Percentiles rank a stretch among this genome's conserved stretches.
Conservation (phyloP, 53 echinoderm and acorn worm genomes). For the Echinarachnius parma region DNA sequence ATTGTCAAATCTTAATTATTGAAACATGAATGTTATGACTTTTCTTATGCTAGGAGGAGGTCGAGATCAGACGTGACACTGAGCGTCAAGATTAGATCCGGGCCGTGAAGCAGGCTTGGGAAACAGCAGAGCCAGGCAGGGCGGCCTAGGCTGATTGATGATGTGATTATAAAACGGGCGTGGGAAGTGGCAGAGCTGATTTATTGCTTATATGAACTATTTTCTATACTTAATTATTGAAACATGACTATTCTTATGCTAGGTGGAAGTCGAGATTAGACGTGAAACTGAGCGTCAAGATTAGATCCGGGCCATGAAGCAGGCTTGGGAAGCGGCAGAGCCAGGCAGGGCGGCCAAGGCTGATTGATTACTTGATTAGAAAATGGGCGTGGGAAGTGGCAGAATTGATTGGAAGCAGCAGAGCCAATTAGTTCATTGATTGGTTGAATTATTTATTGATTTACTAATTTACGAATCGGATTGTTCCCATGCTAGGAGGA, state of each 20-base stretch:
- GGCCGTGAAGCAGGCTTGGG: constrained; percentile 96
- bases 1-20: too few species aligned
- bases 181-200: too few species aligned
- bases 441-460: too few species aligned
- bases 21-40: too few species aligned
- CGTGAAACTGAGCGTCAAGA: constrained; percentile 79
- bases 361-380: too few species aligned
- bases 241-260: constrained; percentile 10
- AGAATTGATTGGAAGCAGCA: too few species aligned
- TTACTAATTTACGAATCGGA: not conserved
- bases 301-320: constrained; percentile 91
- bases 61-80: constrained; percentile 79
- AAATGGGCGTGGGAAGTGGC: too few species aligned
- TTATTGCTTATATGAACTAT: too few species aligned
- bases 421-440: not conserved
- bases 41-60: constrained; percentile 84
- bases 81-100: constrained; percentile 90
- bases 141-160: constrained; percentile 89
- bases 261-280: constrained; percentile 85
- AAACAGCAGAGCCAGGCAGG: constrained; percentile 84
- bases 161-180: too few species aligned
- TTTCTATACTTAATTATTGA: too few species aligned
- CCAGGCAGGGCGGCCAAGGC: constrained; percentile 97
- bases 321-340: constrained; percentile 98
- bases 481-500: constrained; percentile 66